Base-by-base conservation (phyloP, 2,797 vertebrate genomes). In the Cirrhinus mrigala region DNA sequence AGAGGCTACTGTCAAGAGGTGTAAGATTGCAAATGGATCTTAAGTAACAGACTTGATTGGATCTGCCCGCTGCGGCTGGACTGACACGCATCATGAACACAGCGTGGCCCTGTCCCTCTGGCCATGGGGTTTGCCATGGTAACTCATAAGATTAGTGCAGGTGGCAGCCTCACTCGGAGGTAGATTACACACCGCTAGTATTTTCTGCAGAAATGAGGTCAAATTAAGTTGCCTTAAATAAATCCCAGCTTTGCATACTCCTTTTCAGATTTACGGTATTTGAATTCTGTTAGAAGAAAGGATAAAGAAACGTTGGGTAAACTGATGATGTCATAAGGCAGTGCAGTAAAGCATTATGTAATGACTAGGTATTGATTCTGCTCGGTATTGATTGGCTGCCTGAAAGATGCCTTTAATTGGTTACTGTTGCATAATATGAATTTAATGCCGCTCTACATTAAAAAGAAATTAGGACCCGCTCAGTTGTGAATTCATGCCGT, bases 81-180 rank as follows among this genome's bases (percentile, higher is more conserved):
- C 78, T 76, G 33, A 52, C 71, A n/a, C 1, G 40, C 40, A 54
- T 69, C 75, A 64, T 16, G 14, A 84, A 52, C 50, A 37, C 75
- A 60, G 64, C 15, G 14, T 84, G 83, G 60, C 58, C n/a, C 33
- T 68, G 56, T 83, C 76, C 81, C 71, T 84, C 60, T 74, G 73
- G 18, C 75, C 71, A 69, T 70, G 29, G 40, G 56, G 33, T 88
- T 87, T 84, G 66, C 85, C 86, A 87, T 87, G 86, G 88, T 81
- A 86, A 86, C 81, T 76, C 33, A 52, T 62, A 68, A 77, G 18
- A 56, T 85, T 85, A 78, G 73, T 68, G 74, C 71, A 58, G 77
- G 78, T 58, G 52, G 48, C 40, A 69, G 46, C 33, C n/a, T 83
- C 37, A 24, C 78, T 52, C 22, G 4, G 24, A 69, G 56, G 66